A percentile compares a stretch with the other conserved stretches of the same genome.
Conservation (phyloP, 2,797 vertebrate species). For the Myoxocephalus aenaeus region DNA sequence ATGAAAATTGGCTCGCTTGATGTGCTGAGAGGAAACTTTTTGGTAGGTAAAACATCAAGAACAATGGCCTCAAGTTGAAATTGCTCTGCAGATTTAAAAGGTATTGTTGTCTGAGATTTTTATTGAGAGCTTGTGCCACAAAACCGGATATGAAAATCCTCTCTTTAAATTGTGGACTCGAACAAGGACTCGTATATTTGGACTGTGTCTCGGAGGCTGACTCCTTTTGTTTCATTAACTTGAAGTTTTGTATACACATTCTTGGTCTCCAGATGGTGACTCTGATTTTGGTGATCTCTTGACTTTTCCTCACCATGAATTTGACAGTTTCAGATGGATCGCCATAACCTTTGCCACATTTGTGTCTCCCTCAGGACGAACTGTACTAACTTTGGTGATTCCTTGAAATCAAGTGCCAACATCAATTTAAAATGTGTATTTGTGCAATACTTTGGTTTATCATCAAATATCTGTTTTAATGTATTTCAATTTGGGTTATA, state of each 20-base stretch:
- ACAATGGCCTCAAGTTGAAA: slow-evolving; percentile 16
- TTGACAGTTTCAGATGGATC: background rate
- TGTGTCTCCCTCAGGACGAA: background rate
- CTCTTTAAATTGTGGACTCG: slow-evolving; percentile 13
- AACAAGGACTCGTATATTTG: slow-evolving; percentile 6
- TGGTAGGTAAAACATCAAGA: slow-evolving; percentile 44
- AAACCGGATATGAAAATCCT: slow-evolving; percentile 13
- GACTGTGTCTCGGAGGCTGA: slow-evolving; percentile 3
- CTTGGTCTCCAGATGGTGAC: background rate
- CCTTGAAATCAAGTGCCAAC: too few species aligned
- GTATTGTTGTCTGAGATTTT: slow-evolving; percentile 19
- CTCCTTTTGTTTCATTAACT: background rate
- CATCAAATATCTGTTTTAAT: too few species aligned
- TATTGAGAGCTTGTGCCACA: background rate
- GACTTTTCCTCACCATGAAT: too few species aligned
- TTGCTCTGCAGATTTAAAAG: slow-evolving; percentile 23
- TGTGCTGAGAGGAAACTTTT: slow-evolving; percentile 40
- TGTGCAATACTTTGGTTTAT: too few species aligned
- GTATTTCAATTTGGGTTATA: background rate
- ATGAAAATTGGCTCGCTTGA: slow-evolving; percentile 17
- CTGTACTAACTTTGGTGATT: too few species aligned
- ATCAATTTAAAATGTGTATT: too few species aligned
- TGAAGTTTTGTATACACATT: background rate
- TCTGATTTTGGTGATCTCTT: background rate
- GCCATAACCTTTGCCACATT: background rate